These are phyloP conservation scores for Drosophila parabipectinata DNA, from an alignment of 1,140 invertebrate genomes.

Conservation along the genomic window DNA sequence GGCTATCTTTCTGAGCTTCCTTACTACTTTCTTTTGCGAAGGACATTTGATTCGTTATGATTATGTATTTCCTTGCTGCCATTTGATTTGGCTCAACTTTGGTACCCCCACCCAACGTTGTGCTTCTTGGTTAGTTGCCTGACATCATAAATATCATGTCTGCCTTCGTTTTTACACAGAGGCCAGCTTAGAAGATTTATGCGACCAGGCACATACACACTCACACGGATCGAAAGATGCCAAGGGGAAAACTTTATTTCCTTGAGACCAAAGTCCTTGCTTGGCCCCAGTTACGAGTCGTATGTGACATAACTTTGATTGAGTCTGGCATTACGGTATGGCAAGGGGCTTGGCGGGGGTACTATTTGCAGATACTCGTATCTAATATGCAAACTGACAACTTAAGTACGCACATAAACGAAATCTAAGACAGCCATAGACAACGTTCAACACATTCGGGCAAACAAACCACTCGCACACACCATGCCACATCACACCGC, in stretches of 20 bases:
- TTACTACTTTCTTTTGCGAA: slow-evolving; percentile 14
- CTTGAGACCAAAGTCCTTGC: slow-evolving; percentile 28
- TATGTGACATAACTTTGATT: slow-evolving; percentile 76
- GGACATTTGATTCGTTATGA: slow-evolving; percentile 64
- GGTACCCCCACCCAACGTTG: slow-evolving; percentile 11
- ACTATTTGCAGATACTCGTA: slow-evolving; percentile 43
- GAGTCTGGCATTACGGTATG: slow-evolving; percentile 28
- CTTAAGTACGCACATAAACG: slow-evolving; percentile 73
- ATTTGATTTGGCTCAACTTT: slow-evolving; percentile 43
- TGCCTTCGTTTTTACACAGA: slow-evolving; percentile 50
- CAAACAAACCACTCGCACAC: slow-evolving; percentile 21
- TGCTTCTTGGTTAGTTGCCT: slow-evolving; percentile 42
- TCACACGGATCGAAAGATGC: slow-evolving; percentile 5
- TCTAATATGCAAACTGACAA: slow-evolving; percentile 77
- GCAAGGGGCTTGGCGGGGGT: background rate
- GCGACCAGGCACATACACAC: slow-evolving; percentile 32
- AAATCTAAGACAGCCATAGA: slow-evolving; percentile 64
- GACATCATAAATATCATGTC: slow-evolving; percentile 74
- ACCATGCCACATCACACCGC: background rate
- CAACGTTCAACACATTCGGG: slow-evolving; percentile 42
- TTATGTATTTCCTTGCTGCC: slow-evolving; percentile 47
- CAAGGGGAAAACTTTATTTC: slow-evolving; percentile 51
- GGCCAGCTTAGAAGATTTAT: slow-evolving; percentile 62
- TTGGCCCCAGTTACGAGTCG: slow-evolving; percentile 16
- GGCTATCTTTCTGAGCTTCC: slow-evolving; percentile 13